These are phyloP conservation scores for Rhinogobius similis DNA, from an alignment of 2,113 vertebrate species.

Conservation along the genomic window DNA sequence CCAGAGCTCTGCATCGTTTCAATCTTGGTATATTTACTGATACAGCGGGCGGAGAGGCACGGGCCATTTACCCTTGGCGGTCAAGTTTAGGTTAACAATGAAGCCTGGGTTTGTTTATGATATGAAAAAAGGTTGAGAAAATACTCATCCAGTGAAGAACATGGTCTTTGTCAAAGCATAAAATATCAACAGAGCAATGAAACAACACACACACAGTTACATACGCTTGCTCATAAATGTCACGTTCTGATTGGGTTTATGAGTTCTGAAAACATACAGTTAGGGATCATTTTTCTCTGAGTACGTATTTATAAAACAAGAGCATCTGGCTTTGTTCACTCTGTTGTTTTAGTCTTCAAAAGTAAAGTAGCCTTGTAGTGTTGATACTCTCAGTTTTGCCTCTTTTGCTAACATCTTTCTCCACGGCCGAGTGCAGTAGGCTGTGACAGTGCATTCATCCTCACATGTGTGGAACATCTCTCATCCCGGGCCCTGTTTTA, in stretches of 20 bases:
- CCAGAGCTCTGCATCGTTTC: slow-evolving; percentile 16
- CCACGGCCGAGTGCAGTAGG: slow-evolving; percentile 5
- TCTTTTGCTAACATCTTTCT: slow-evolving; percentile 11
- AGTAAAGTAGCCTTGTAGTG: background rate
- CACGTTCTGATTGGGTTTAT: slow-evolving; percentile 40
- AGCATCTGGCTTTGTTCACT: slow-evolving; percentile 41
- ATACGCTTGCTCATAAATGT: slow-evolving; percentile 50
- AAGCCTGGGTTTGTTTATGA: slow-evolving; percentile 53
- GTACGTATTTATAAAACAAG: slow-evolving; percentile 32
- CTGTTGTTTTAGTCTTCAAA: slow-evolving; percentile 16
- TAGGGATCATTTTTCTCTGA: slow-evolving; percentile 33
- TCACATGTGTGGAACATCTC: slow-evolving; percentile 14
- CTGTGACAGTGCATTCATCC: slow-evolving; percentile 17
- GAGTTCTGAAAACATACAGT: slow-evolving; percentile 56
- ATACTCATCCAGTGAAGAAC: slow-evolving; percentile 28
- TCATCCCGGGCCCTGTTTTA: slow-evolving; percentile 50
- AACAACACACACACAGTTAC: slow-evolving; percentile 57
- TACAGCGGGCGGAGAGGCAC: slow-evolving; percentile 25
- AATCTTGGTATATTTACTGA: slow-evolving; percentile 50
- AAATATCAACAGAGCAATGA: slow-evolving; percentile 55
- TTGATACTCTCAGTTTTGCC: background rate
- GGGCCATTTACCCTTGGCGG: slow-evolving; percentile 43
- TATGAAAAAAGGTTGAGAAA: slow-evolving; percentile 44
- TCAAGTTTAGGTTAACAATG: slow-evolving; percentile 43
- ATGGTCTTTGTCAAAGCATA: slow-evolving; percentile 42